phyloP scores from a whole-genome alignment of 2,888 invertebrate genomes.

The Neoitamus cyanurus region DNA sequence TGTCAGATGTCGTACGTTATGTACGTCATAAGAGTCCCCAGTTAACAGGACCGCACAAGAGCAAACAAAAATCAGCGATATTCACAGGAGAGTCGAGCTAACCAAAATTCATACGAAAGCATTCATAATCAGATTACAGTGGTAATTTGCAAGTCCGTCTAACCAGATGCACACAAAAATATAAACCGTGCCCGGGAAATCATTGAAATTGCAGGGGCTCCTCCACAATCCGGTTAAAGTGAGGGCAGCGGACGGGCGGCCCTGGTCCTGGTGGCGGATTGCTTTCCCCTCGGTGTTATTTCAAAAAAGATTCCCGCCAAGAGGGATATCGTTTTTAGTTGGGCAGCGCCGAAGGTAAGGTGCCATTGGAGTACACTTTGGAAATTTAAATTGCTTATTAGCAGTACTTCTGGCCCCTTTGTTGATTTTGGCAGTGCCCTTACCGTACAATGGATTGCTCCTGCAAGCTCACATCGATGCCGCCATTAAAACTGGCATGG shows the following conservation, averaged over 20 bases:
- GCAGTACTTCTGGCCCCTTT: conserved; percentile 8
- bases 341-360: not conserved
- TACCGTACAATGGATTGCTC: not conserved
- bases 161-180: conserved; percentile 20
- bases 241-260: not conserved
- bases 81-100: not conserved
- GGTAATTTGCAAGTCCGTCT: conserved; percentile 27
- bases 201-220: not conserved
- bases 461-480: not conserved
- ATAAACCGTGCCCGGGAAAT: not conserved
- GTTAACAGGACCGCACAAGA: too few relatives aligned
- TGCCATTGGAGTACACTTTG: not conserved
- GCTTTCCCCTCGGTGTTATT: not conserved
- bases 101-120: conserved; percentile 42
- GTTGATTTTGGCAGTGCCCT: conserved; percentile 2
- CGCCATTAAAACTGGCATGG: not conserved
- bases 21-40: too few relatives aligned
- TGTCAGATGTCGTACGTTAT: too few relatives aligned
- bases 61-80: not conserved
- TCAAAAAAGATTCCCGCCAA: not conserved
- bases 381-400: conserved; percentile 42
- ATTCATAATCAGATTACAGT: conserved; percentile 41
- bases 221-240: not conserved
- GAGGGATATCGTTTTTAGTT: not conserved
- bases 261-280: not conserved